Conservation (phyloP, 2,113 vertebrate species). For the Gasterosteus nipponicus region DNA sequence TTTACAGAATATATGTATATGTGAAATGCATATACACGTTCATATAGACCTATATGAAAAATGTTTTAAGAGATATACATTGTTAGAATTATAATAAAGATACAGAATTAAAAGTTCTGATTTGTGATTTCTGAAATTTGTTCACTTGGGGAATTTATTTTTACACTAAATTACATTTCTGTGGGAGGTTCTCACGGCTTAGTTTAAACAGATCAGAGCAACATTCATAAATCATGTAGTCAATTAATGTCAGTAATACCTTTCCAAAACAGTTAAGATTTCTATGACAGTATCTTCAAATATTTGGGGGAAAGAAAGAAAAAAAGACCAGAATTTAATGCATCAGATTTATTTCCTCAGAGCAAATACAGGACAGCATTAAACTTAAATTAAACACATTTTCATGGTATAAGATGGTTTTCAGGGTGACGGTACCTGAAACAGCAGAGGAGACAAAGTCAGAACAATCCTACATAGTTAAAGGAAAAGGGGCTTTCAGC, state of each 20-base stretch:
- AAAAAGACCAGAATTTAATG: no score
- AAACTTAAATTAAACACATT: background rate
- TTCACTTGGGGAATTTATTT: no score
- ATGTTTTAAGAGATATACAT: conserved; percentile 86
- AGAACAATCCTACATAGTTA: background rate
- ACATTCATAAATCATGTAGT: background rate
- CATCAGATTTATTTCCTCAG: background rate
- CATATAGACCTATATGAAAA: conserved; percentile 82
- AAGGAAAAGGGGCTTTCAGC: background rate
- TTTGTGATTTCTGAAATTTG: conserved; percentile 16
- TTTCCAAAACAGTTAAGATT: no score
- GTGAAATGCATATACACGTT: conserved; percentile 80
- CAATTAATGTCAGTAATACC: background rate
- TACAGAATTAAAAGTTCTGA: conserved; percentile 74
- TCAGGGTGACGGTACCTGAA: conserved; percentile 11
- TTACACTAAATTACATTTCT: background rate
- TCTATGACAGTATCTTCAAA: no score
- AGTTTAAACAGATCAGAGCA: background rate
- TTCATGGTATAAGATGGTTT: background rate
- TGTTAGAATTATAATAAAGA: conserved; percentile 87
- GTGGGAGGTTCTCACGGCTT: background rate
- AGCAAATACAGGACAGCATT: background rate
- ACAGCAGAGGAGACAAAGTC: background rate
- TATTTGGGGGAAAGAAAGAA: no score
- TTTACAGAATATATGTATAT: conserved; percentile 84